Base-by-base conservation (phyloP, 1,140 invertebrate genomes). In the Drosophila auraria region DNA sequence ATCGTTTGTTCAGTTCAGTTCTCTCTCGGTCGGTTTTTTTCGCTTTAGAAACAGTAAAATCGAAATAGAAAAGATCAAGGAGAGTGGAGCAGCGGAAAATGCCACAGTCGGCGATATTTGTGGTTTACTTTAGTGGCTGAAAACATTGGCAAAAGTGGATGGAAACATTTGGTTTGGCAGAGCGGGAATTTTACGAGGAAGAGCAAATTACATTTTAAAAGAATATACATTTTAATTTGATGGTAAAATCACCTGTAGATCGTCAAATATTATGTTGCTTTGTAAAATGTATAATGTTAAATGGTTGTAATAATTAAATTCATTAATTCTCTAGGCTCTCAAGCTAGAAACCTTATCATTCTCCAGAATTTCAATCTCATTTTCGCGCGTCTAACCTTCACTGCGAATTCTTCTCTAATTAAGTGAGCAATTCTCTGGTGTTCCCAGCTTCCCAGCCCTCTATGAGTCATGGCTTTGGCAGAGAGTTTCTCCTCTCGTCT, bases 51-150 rank as follows among this genome's bases (percentile, higher is more conserved):
- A 70, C 58, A 57, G 54, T 57, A 69, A 66, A 66, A 56, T 58
- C 36, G 59, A 70, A 82, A 68, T 61, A 57, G 63, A 65, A 69
- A 78, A 78, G 64, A 61, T 68, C 74, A 56, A 78, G 71, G 68
- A 51, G 47, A 50, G 51, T 47, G 36, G 36, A 61, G 64, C 60
- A 45, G 54, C 56, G 38, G 27, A 45, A 69, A 69, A 69, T 69
- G 62, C 66, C 66, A 68, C 66, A 42, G 66, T 47, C 33, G 51
- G 23, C 36, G 68, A 38, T 69, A 36, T 30, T 30, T 60, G 70
- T 23, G 68, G 70, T 72, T 73, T 73, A 72, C 70, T 70, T 70
- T 68, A 27, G 62, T 68, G 47, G 66, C 59, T 17, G 12, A 47
- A 44, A 66, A 25, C 50, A 47, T 47, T 23, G 15, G 20, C 23